phyloP scores from a whole-genome alignment of 64 coral and sea anemone genomes.

The Astreopora myriophthalma region DNA sequence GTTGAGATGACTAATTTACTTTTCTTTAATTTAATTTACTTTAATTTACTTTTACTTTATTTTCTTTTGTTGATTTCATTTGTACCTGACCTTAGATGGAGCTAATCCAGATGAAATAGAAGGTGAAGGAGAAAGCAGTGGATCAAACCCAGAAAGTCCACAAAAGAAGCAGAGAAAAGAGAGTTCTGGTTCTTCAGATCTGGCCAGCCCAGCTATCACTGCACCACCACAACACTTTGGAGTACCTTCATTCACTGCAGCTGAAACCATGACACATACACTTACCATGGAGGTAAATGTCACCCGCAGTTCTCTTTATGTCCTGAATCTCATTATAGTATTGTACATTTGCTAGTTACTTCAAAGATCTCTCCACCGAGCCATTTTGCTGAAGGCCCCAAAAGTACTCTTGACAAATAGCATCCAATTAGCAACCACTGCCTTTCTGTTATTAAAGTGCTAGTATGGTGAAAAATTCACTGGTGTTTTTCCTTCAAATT shows the following conservation, averaged over 20 bases:
- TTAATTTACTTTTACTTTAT: too few species aligned
- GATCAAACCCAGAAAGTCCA: conserved; percentile 79
- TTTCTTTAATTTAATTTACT: too few species aligned
- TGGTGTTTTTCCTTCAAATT: too few species aligned
- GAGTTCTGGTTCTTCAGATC: conserved; percentile 86
- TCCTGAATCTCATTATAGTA: too few species aligned
- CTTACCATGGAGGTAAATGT: not conserved
- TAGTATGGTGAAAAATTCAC: too few species aligned
- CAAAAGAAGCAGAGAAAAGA: conserved; percentile 86
- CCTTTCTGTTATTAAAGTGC: too few species aligned
- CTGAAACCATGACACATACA: conserved; percentile 25
- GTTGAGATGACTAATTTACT: not conserved
- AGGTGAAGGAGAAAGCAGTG: conserved; percentile 77
- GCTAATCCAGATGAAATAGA: conserved; percentile 87
- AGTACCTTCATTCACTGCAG: conserved; percentile 9
- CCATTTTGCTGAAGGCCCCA: too few species aligned
- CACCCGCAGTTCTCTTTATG: too few species aligned
- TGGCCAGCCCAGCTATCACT: conserved; percentile 73
- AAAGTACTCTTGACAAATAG: too few species aligned
- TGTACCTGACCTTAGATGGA: conserved; percentile 37
- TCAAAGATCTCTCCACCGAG: too few species aligned
- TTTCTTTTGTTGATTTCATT: not conserved
- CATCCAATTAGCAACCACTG: too few species aligned
- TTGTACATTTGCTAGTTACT: too few species aligned
- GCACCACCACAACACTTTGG: conserved; percentile 13